These are phyloP conservation scores for Sphyrna mokarran DNA, from an alignment of 2,113 vertebrate genomes.

Conservation along the genomic window DNA sequence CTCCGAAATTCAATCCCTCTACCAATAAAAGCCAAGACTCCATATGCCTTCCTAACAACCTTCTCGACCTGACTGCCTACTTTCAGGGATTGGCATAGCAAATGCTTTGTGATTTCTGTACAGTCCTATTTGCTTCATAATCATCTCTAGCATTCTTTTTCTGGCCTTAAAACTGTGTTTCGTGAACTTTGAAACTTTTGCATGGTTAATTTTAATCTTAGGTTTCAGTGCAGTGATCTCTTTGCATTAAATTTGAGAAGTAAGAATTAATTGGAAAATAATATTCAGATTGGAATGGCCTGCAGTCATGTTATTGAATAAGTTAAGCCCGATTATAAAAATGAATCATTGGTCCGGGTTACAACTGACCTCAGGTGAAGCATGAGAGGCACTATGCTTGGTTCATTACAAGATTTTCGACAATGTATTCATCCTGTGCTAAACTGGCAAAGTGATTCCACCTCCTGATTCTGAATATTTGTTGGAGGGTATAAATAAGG, in stretches of 20 bases:
- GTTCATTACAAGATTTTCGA: slow-evolving; percentile 26
- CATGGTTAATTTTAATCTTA: not conserved
- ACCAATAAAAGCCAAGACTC: too few species aligned
- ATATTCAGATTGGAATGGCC: slow-evolving; percentile 19
- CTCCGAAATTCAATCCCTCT: too few species aligned
- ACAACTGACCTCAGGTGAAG: not conserved
- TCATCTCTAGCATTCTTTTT: not conserved
- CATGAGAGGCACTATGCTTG: not conserved
- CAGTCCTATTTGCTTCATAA: not conserved
- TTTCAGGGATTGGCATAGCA: too few species aligned
- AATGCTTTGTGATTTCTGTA: not conserved
- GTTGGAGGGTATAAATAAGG: not conserved
- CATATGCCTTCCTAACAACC: too few species aligned
- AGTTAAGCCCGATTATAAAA: slow-evolving; percentile 21
- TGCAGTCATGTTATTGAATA: slow-evolving; percentile 17
- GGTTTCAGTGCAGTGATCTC: not conserved
- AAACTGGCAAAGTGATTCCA: not conserved
- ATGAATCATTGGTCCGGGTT: not conserved
- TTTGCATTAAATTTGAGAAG: not conserved
- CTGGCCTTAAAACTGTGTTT: not conserved
- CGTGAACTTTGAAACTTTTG: not conserved
- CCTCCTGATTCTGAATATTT: not conserved
- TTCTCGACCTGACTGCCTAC: too few species aligned
- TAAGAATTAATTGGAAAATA: slow-evolving; percentile 23
- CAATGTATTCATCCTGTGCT: not conserved